Conservation (phyloP, 2,888 invertebrate species). For the Drosophila niveifrons region DNA sequence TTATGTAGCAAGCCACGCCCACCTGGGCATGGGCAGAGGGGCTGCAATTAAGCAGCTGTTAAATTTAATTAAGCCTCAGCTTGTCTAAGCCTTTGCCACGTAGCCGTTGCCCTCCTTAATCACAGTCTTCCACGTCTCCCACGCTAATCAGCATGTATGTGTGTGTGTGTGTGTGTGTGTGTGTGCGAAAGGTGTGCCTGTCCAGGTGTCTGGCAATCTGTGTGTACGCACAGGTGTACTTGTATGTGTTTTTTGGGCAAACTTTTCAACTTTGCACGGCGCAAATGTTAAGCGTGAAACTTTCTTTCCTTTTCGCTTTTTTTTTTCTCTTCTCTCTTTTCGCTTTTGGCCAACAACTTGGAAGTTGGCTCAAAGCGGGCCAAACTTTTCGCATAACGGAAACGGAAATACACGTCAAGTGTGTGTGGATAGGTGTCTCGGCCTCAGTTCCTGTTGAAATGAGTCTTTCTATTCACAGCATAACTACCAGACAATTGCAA, state of each 20-base stretch:
- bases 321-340: slow-evolving; percentile 20
- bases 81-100: slow-evolving; percentile 69
- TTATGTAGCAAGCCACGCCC: slow-evolving; percentile 25
- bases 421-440: slow-evolving; percentile 69
- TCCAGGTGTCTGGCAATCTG: slow-evolving; percentile 56
- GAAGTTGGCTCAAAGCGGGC: slow-evolving; percentile 52
- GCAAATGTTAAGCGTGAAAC: slow-evolving; percentile 76
- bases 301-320: slow-evolving; percentile 26
- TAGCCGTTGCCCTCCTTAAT: slow-evolving; percentile 38
- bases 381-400: slow-evolving; percentile 80
- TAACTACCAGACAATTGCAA: slow-evolving; percentile 40
- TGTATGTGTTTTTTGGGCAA: slow-evolving; percentile 48
- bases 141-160: slow-evolving; percentile 71
- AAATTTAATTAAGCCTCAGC: slow-evolving; percentile 77
- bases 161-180: slow-evolving; percentile 26
- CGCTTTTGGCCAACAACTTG: slow-evolving; percentile 42
- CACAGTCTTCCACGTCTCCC: slow-evolving; percentile 37
- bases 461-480: slow-evolving; percentile 43
- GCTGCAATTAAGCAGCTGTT: slow-evolving; percentile 78
- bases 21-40: slow-evolving; percentile 21
- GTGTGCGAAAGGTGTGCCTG: slow-evolving; percentile 22
- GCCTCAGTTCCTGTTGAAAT: slow-evolving; percentile 17
- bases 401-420: slow-evolving; percentile 79
- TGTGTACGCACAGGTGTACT: slow-evolving; percentile 32
- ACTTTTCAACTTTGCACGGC: slow-evolving; percentile 73